phyloP scores from a whole-genome alignment of 2,888 invertebrate genomes.

The Drosophila borealis region DNA sequence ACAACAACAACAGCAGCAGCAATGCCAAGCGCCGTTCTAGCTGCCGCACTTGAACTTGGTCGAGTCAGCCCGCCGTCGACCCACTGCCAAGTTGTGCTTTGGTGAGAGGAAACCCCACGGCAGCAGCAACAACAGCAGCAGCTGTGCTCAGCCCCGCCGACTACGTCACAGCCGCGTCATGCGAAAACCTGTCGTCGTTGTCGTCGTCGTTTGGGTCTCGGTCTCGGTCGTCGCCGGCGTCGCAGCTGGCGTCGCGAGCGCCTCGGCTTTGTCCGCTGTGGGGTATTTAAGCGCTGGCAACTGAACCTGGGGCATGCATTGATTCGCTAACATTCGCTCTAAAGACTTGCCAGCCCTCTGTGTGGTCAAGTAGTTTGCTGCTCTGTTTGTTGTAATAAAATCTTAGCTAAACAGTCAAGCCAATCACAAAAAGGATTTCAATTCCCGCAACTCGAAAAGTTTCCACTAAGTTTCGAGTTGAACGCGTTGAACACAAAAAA shows the following conservation, averaged over 20 bases:
- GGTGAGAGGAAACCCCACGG: slow-evolving; percentile 76
- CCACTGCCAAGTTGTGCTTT: slow-evolving; percentile 70
- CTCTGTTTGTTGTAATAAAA: slow-evolving; percentile 84
- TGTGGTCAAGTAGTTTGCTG: slow-evolving; percentile 82
- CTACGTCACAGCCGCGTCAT: slow-evolving; percentile 80
- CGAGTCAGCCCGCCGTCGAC: slow-evolving; percentile 70
- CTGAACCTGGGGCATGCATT: slow-evolving; percentile 88
- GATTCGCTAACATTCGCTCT: slow-evolving; percentile 89
- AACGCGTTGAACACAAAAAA: slow-evolving; percentile 55
- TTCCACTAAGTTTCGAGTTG: slow-evolving; percentile 41
- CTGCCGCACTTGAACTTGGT: slow-evolving; percentile 78
- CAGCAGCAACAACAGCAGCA: slow-evolving; percentile 27
- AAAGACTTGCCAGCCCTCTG: slow-evolving; percentile 86
- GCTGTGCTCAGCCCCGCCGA: slow-evolving; percentile 1
- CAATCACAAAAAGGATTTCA: slow-evolving; percentile 9
- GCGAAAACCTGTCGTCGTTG: slow-evolving; percentile 74
- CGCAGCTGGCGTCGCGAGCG: slow-evolving; percentile 28
- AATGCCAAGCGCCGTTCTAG: slow-evolving; percentile 76
- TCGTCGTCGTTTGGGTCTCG: slow-evolving; percentile 49
- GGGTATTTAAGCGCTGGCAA: slow-evolving; percentile 89
- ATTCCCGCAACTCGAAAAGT: slow-evolving; percentile 35
- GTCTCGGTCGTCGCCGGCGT: slow-evolving; percentile 44
- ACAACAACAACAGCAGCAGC: slow-evolving; percentile 34
- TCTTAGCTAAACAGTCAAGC: slow-evolving; percentile 72
- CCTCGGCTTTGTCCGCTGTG: slow-evolving; percentile 42